phyloP scores from a whole-genome alignment of 1,140 invertebrate genomes.

The Drosophila nikananu region DNA sequence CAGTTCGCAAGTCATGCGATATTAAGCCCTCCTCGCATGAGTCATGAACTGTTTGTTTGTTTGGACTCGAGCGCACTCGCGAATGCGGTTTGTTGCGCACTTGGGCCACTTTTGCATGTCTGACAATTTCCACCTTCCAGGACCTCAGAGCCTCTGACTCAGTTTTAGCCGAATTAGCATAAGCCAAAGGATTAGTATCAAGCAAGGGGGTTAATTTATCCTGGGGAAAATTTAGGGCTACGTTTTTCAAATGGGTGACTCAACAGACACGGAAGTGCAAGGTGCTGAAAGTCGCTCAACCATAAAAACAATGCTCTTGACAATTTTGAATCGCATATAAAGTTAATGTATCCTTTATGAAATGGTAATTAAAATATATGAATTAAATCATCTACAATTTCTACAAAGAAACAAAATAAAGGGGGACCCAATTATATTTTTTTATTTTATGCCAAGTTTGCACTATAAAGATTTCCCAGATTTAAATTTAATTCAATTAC shows the following conservation, averaged over 20 bases:
- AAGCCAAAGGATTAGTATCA: slow-evolving; percentile 61
- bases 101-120: slow-evolving; percentile 33
- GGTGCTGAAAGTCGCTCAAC: not conserved
- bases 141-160: slow-evolving; percentile 48
- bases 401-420: not conserved
- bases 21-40: slow-evolving; percentile 11
- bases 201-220: slow-evolving; percentile 36
- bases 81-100: slow-evolving; percentile 50
- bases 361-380: not conserved
- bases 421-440: not conserved
- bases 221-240: slow-evolving; percentile 3
- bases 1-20: slow-evolving; percentile 22
- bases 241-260: slow-evolving; percentile 4
- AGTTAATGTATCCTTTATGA: not conserved
- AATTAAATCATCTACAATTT: too few relatives aligned
- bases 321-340: not conserved
- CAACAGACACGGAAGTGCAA: not conserved
- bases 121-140: slow-evolving; percentile 40
- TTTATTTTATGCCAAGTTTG: not conserved
- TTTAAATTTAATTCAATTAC: not conserved
- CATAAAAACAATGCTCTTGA: not conserved
- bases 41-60: slow-evolving; percentile 53
- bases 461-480: not conserved
- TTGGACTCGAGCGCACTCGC: slow-evolving; percentile 55
- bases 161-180: slow-evolving; percentile 65